Conservation (phyloP, 2,113 vertebrate genomes). For the Illadopsis cleaveri region DNA sequence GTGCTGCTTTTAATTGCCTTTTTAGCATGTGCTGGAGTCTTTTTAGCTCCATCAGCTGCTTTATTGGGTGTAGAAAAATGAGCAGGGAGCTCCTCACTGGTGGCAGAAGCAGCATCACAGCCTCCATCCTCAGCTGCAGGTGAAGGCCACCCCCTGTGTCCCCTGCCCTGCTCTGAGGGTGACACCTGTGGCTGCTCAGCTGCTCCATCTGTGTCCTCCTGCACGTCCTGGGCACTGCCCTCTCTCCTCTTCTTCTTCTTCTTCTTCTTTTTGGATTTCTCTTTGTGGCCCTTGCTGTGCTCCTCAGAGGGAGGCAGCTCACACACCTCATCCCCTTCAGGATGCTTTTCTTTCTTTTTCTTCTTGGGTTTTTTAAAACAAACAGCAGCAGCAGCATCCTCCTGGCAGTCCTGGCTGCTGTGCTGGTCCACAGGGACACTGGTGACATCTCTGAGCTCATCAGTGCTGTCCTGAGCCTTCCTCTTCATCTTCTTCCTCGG, state of each 20-base stretch:
- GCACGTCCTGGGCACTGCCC: not conserved
- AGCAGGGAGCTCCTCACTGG: not conserved
- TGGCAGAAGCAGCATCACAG: rapidly evolving
- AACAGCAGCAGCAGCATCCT: rapidly evolving
- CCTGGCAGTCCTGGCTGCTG: not conserved
- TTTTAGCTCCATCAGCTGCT: rapidly evolving
- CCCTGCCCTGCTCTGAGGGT: not conserved
- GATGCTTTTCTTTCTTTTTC: not conserved
- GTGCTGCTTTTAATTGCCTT: rapidly evolving
- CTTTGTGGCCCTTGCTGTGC: rapidly evolving
- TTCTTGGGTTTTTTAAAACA: not conserved
- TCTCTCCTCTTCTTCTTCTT: not conserved
- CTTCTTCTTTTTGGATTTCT: not conserved
- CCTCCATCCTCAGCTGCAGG: not conserved
- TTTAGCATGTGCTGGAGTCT: rapidly evolving
- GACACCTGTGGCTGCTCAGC: not conserved
- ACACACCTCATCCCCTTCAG: rapidly evolving
- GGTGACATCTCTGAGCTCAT: rapidly evolving
- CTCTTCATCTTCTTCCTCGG: not conserved
- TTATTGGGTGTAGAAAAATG: not conserved
- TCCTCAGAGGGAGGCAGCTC: not conserved
- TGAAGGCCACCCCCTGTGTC: rapidly evolving
- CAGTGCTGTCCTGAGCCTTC: rapidly evolving
- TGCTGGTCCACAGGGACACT: not conserved
- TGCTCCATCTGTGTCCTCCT: not conserved